Evolutionary conservation across 2,888 invertebrate species (phyloP).

Genomic region (Epistrophe eligans): DNA sequence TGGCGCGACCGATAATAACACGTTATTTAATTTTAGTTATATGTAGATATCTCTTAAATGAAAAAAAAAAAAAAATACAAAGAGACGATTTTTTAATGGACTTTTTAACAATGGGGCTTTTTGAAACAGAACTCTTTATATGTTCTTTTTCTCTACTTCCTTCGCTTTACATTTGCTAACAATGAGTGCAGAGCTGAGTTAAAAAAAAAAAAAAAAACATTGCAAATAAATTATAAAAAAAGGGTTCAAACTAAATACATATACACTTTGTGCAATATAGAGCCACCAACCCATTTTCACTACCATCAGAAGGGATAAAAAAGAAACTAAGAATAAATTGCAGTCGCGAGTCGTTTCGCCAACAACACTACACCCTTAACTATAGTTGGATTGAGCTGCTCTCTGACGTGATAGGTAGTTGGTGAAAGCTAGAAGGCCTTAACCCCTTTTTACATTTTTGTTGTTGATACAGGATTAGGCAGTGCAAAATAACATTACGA

Average conservation of each 20-base stretch:
- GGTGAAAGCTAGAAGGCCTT: slow-evolving; percentile 57
- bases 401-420: background rate
- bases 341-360: background rate
- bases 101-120: too few species aligned
- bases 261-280: background rate
- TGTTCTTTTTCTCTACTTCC: too few species aligned
- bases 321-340: slow-evolving; percentile 5
- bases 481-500: slow-evolving; percentile 45
- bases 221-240: background rate
- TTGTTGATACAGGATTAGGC: slow-evolving; percentile 40
- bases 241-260: background rate
- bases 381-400: slow-evolving; percentile 27
- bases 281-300: background rate
- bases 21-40: too few species aligned
- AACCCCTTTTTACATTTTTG: slow-evolving; percentile 52
- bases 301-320: background rate
- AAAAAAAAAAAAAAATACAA: too few species aligned
- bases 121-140: too few species aligned
- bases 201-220: too few species aligned
- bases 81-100: too few species aligned
- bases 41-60: too few species aligned
- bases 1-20: too few species aligned
- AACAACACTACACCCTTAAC: slow-evolving; percentile 32
- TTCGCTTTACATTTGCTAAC: background rate
- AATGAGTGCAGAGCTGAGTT: too few species aligned